Evolutionary conservation across 2,888 invertebrate genomes (phyloP), one percentile per base, ranked within the genome.

Genomic region (Morpho achilles): DNA sequence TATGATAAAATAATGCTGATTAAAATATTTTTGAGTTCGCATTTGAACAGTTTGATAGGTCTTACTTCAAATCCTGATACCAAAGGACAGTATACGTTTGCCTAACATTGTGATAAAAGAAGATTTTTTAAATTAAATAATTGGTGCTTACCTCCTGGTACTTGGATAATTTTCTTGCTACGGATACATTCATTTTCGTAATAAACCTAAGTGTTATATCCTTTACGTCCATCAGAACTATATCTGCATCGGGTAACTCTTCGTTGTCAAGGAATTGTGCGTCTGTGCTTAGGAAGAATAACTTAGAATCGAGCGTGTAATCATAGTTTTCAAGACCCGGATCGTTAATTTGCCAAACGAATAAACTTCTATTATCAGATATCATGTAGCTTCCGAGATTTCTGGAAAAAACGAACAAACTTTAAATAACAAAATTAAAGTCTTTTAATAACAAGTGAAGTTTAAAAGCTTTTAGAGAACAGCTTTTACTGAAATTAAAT

Each of bases 121-220:
- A 32, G 32, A 32, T 32, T 32, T 32, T 7, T 7, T 10, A 10
- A 45, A 10, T 7, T 10, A 45, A 10, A 7, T 8, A n/a, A 45
- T 8, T 32, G 46, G 46, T n/a, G 32, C 53, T 59, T 58, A 87
- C 84, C 84, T 94, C 93, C 74, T 94, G 92, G 69, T 94, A 94
- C 67, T 93, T 92, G 4, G 92, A 79, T 45, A 94, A 85, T 65
- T 92, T 85, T 66, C 91, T 93, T 0, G 94, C 94, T 58, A 94
- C 71, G 0, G 94, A 93, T 22, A 94, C 73, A 72, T 94, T 92
- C 68, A 94, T 93, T 56, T 94, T 95, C 50, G 80, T 92, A 61
- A 83, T 52, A 47, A 87, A 83, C 68, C 80, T 88, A 8, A 89
- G 67, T 0, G 79, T 75, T 8, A 89, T 68, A 60, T 88, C 88